A percentile compares a stretch with the other conserved stretches of the same genome.
phyloP scores from a whole-genome alignment of 2,888 invertebrate species.

The Fragum fragum region DNA sequence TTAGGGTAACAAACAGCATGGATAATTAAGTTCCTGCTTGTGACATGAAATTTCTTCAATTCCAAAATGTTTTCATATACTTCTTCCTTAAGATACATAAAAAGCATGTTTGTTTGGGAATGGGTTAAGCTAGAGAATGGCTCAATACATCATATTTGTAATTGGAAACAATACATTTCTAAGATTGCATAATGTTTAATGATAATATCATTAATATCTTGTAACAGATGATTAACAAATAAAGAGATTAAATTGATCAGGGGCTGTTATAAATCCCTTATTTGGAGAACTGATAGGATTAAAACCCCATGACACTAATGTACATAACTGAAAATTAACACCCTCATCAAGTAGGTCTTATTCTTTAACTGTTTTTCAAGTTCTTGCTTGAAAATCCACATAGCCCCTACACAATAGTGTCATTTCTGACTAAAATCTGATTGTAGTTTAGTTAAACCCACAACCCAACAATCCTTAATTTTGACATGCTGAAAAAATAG shows the following conservation, averaged over 20 bases:
- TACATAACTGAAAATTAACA: constrained; percentile 16
- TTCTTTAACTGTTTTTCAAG: not conserved
- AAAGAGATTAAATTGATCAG: constrained; percentile 21
- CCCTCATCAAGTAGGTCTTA: not conserved
- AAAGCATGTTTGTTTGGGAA: no score
- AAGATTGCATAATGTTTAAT: constrained; percentile 23
- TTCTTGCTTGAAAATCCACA: no score
- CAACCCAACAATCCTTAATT: no score
- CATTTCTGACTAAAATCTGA: no score
- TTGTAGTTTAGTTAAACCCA: no score
- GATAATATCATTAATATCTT: constrained; percentile 14
- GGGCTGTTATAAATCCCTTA: constrained; percentile 22
- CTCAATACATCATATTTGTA: no score
- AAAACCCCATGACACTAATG: constrained; percentile 25
- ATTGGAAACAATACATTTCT: not conserved
- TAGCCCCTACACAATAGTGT: no score
- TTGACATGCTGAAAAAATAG: no score
- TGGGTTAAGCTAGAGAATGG: no score
- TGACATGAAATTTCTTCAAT: not conserved
- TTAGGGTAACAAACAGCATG: no score
- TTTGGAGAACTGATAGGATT: constrained; percentile 7
- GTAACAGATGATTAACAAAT: constrained; percentile 20
- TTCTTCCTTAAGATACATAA: no score
- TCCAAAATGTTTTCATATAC: not conserved
- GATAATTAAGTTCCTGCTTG: no score